Evolutionary conservation across 2,888 invertebrate genomes (phyloP).

Genomic region (Sympetrum striolatum): DNA sequence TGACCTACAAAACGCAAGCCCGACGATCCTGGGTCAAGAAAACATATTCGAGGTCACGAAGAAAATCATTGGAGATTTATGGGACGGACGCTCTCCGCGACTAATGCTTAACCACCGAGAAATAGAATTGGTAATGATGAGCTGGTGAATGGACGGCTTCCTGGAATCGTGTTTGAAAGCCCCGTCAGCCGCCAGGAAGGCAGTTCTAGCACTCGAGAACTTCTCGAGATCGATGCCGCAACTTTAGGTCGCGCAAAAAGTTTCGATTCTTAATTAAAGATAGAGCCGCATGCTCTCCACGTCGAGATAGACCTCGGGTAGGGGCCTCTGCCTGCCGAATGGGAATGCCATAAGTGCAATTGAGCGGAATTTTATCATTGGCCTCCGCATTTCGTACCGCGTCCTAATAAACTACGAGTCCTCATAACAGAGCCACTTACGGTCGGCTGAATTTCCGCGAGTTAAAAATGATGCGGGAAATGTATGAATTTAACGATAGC

Average conservation of each 20-base stretch:
- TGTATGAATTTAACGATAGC: too few species aligned
- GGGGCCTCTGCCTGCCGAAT: too few species aligned
- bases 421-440: too few species aligned
- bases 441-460: too few species aligned
- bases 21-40: background rate
- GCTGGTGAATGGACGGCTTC: background rate
- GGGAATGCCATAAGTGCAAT: too few species aligned
- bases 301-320: background rate
- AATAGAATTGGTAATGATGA: background rate
- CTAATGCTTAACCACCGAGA: background rate
- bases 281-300: background rate
- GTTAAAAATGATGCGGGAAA: too few species aligned
- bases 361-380: background rate
- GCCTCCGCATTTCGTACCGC: background rate
- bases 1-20: background rate
- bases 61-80: background rate
- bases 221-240: background rate
- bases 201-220: background rate
- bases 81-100: background rate
- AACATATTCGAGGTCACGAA: background rate
- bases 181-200: background rate
- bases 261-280: background rate
- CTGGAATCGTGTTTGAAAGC: background rate
- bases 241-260: background rate
- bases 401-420: background rate